Evolutionary conservation across 2,797 vertebrate genomes (phyloP), one percentile per base, ranked within the genome.

Genomic region (Catharus ustulatus): DNA sequence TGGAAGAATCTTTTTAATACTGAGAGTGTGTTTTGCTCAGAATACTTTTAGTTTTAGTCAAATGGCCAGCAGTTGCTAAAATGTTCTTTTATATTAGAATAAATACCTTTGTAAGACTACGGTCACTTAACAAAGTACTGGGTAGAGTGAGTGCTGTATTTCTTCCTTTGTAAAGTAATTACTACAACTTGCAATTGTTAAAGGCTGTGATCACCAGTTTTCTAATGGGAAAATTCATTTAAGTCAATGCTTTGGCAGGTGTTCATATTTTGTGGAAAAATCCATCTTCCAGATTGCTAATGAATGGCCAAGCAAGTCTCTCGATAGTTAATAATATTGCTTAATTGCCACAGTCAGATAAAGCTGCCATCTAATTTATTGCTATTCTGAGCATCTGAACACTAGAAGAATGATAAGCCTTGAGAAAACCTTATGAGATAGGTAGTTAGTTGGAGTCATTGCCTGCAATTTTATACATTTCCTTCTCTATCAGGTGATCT

Each of bases 321-420:
- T 89, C 40, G 54, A 71, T 94, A 95, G 89, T 96, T 98, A 97
- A 96, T 97, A 97, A 96, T 97, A 76, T 69, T 94, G 74, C 73
- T 95, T 97, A 97, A 96, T 97, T 97, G 86, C 84, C 77, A 19
- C 84, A 80, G 90, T 95, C 93, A 95, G 84, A 92, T 94, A 82
- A 95, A 96, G 73, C 74, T 94, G 72, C 81, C 79, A 66, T 84
- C 74, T 96, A 90, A 94, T 97, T 96, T 96, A 94, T 92, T 96
- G 89, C 89, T 95, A 18, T 96, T 96, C 94, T 95, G 83, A 96
- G 93, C 82, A 80, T 93, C 80, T 92, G 91, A 95, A 90, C 81
- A 64, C 54, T 63, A 45, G 48, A 95, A 94, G 95, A 96, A 90
- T 90, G 74, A 85, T 95, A 87, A 95, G n/a, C 48, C 79, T 16